Percentiles rank a stretch among this genome's conserved stretches.
phyloP scores from a whole-genome alignment of 1,140 invertebrate genomes.

The Rhopalosiphum maidis region DNA sequence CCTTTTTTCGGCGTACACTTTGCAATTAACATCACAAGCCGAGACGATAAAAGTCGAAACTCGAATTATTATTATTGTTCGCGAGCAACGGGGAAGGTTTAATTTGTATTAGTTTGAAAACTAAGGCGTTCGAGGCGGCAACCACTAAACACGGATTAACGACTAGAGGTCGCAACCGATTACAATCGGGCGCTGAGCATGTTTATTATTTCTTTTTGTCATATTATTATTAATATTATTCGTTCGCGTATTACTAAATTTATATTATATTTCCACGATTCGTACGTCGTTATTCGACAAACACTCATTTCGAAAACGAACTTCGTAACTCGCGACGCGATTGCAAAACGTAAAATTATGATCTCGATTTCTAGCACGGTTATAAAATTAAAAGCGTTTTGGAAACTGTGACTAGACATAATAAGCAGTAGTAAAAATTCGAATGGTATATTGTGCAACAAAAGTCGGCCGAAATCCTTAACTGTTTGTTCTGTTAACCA shows the following conservation, averaged over 20 bases:
- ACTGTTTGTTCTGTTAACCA: background rate
- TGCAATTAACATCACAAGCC: slow-evolving; percentile 25
- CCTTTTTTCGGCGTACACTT: slow-evolving; percentile 34
- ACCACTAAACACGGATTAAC: slow-evolving; percentile 27
- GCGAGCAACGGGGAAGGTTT: background rate
- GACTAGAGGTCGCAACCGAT: background rate
- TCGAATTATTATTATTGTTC: background rate
- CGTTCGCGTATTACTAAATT: background rate
- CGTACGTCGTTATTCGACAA: background rate
- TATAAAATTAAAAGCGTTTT: background rate
- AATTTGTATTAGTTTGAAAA: slow-evolving; percentile 41
- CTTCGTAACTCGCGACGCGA: background rate
- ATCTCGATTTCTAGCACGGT: background rate
- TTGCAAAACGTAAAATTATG: background rate
- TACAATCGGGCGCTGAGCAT: background rate
- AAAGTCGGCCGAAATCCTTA: background rate
- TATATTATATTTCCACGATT: background rate
- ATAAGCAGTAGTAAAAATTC: background rate
- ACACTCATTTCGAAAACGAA: background rate
- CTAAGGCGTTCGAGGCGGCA: slow-evolving; percentile 35
- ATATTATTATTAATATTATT: background rate
- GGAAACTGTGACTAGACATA: background rate
- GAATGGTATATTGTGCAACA: background rate
- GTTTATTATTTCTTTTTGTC: background rate
- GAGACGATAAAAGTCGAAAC: slow-evolving; percentile 46